phyloP scores from a whole-genome alignment of 2,888 invertebrate genomes.

The Nephrotoma flavescens region DNA sequence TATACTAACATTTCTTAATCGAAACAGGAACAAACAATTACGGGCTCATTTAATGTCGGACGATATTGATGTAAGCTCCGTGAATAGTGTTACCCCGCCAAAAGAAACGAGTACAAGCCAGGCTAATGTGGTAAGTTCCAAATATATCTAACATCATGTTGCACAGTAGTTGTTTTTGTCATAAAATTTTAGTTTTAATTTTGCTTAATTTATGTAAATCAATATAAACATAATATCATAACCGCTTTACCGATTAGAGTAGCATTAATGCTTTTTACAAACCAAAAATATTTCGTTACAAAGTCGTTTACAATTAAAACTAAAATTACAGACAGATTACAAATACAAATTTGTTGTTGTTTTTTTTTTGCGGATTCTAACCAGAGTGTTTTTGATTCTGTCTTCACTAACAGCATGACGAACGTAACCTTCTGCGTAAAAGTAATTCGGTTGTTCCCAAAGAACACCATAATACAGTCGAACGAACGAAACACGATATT shows the following conservation, averaged over 20 bases:
- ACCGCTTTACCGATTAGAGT: background rate
- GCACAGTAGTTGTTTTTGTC: background rate
- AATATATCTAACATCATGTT: background rate
- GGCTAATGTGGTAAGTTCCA: constrained; percentile 27
- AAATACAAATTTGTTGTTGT: background rate
- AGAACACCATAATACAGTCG: background rate
- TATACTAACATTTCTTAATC: background rate
- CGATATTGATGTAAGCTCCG: constrained; percentile 39
- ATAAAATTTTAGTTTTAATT: constrained; percentile 1
- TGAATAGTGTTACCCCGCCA: constrained; percentile 23
- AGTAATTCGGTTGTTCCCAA: background rate
- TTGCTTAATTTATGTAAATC: background rate
- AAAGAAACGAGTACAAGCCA: constrained; percentile 23
- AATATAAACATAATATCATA: background rate
- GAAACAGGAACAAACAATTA: constrained; percentile 52
- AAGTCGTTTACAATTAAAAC: background rate
- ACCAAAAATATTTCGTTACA: background rate
- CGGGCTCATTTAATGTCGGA: constrained; percentile 59
- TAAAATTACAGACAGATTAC: background rate
- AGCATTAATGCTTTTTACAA: background rate
- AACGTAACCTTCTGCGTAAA: background rate
- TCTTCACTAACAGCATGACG: constrained; percentile 14
- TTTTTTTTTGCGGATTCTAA: background rate
- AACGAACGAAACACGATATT: constrained; percentile 3
- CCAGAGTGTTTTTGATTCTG: constrained; percentile 14